Conservation (phyloP, 2,888 invertebrate genomes). For the Melanargia galathea region DNA sequence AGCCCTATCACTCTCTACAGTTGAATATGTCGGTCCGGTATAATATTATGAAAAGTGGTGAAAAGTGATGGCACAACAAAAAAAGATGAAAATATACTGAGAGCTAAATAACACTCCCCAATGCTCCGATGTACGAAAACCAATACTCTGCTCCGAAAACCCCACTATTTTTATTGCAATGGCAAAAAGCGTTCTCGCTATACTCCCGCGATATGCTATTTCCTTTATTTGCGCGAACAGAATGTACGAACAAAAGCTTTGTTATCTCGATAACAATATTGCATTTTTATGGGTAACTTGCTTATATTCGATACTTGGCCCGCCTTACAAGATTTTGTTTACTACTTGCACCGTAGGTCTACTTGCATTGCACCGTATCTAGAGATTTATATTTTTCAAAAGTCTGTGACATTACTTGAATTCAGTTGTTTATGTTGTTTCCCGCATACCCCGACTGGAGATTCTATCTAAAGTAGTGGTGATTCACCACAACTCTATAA, state of each 20-base stretch:
- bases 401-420: too few relatives aligned
- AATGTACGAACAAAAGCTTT: conserved; percentile 13
- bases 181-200: conserved; percentile 25
- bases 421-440: too few relatives aligned
- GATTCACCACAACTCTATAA: too few relatives aligned
- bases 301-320: background rate
- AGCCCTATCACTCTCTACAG: too few relatives aligned
- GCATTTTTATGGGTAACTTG: conserved; percentile 17
- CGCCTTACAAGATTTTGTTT: background rate
- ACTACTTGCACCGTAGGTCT: background rate
- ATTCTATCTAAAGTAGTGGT: too few relatives aligned
- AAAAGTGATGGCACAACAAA: background rate
- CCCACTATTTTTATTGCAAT: conserved; percentile 26
- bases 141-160: conserved; percentile 20
- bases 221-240: conserved; percentile 17
- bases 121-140: conserved; percentile 17
- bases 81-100: background rate
- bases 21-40: background rate
- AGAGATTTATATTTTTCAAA: too few relatives aligned
- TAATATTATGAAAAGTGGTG: background rate
- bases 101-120: background rate
- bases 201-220: conserved; percentile 13
- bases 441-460: too few relatives aligned
- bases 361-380: background rate
- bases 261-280: conserved; percentile 15